Evolutionary conservation across 1,140 invertebrate species (phyloP).

Genomic region (Centruroides sculpturatus): DNA sequence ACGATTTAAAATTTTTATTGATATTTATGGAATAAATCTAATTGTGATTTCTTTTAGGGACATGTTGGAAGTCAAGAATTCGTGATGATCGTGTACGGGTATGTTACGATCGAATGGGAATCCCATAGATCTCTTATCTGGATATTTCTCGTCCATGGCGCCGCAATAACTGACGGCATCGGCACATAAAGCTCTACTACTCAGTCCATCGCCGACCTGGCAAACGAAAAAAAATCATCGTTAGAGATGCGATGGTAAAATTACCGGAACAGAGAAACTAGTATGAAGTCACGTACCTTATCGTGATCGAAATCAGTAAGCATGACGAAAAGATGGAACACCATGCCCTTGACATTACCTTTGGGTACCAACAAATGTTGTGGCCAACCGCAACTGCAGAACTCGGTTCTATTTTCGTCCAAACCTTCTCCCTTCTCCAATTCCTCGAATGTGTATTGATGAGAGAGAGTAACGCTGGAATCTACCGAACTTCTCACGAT

Average conservation of each 20-base stretch:
- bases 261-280: no score
- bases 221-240: no score
- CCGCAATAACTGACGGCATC: slow-evolving; percentile 59
- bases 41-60: slow-evolving; percentile 1
- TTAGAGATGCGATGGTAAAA: no score
- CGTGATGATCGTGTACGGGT: slow-evolving; percentile 19
- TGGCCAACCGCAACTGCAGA: slow-evolving; percentile 33
- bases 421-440: slow-evolving; percentile 22
- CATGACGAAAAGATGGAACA: slow-evolving; percentile 61
- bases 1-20: no score
- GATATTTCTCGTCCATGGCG: slow-evolving; percentile 42
- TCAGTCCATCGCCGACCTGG: no score
- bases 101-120: slow-evolving; percentile 12
- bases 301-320: slow-evolving; percentile 57
- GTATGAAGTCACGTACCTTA: slow-evolving; percentile 21
- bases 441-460: slow-evolving; percentile 41
- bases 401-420: slow-evolving; percentile 25
- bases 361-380: slow-evolving; percentile 65
- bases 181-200: slow-evolving; percentile 32
- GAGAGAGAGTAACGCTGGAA: slow-evolving; percentile 55
- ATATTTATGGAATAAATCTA: not conserved
- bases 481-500: slow-evolving; percentile 44
- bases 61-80: slow-evolving; percentile 10
- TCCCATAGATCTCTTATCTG: slow-evolving; percentile 12
- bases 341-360: slow-evolving; percentile 50